These are phyloP conservation scores for Tetrax tetrax DNA, from an alignment of 2,113 vertebrate genomes.

Conservation along the genomic window DNA sequence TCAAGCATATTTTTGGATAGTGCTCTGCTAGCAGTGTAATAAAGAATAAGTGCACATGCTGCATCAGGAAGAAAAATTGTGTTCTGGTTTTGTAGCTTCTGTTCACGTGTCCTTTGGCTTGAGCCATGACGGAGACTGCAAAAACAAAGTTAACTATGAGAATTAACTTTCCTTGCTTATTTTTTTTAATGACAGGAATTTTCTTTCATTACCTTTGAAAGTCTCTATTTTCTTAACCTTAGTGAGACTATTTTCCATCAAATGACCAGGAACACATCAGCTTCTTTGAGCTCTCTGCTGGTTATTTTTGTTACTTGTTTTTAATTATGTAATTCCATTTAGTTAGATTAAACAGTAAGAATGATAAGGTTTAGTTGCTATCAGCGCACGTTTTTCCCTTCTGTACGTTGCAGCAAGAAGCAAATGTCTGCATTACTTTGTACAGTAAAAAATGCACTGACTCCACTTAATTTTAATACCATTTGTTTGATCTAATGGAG, in stretches of 20 bases:
- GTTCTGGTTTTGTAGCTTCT: not conserved
- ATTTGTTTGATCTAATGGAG: not conserved
- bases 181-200: not conserved
- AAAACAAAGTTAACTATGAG: not conserved
- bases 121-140: not conserved
- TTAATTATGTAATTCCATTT: not conserved
- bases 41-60: accelerated
- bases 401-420: not conserved
- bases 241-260: not conserved
- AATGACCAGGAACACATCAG: not conserved
- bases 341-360: not conserved
- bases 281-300: not conserved
- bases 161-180: not conserved
- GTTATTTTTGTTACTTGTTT: not conserved
- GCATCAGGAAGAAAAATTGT: not conserved
- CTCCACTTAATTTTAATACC: not conserved
- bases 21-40: not conserved
- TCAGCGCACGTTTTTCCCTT: not conserved
- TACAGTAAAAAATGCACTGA: not conserved
- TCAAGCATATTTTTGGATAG: not conserved
- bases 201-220: not conserved
- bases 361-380: not conserved
- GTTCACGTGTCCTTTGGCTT: not conserved
- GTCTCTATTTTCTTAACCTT: not conserved
- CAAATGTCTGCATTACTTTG: not conserved